Evolutionary conservation across 2,113 vertebrate genomes (phyloP), one percentile per base, ranked within the genome.

Genomic region (Nycticebus coucang): DNA sequence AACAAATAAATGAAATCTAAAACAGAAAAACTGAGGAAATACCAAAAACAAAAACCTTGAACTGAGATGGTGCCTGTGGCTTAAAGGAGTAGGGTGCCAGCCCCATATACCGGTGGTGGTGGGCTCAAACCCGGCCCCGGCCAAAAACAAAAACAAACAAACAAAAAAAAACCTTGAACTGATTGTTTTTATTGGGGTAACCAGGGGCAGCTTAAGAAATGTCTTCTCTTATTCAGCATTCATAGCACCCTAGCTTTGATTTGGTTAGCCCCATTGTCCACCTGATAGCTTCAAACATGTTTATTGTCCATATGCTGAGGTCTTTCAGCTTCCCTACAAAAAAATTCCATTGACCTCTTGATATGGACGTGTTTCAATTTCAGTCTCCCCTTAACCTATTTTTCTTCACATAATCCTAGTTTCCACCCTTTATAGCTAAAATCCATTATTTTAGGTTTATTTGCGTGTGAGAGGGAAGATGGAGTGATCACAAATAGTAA

Each of bases 11-110:
- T 77, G 24, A 69, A 93, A 88, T 64, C n/a, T 71, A 91, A 91
- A 96, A 80, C 50, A 91, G 37, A 85, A 95, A 89, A 89, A 81
- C 24, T 45, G 10, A 87, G 55, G 33, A 93, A 91, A 80, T 57
- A 41, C 35, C 68, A 21, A 55, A 81, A 93, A 69, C 59, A 88
- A 92, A 94, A 96, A 12, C 12, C 50, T 30, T 18, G n/a, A 17
- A 53, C 15, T 95, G 28, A 93, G 41, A 5, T 41, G 41, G 41
- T 41, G 41, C 41, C 41, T 41, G 41, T 41, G 41, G 41, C 41
- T 41, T 41, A 41, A 41, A 41, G 41, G 41, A 41, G 41, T 41
- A 41, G 41, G 41, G 41, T 5, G 41, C 41, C 41, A 41, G 41
- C 41, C 41, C 41, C 41, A 41, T 41, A 41, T 41, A 41, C 41